Conservation (phyloP, 2,888 invertebrate genomes). For the Nebria salina region DNA sequence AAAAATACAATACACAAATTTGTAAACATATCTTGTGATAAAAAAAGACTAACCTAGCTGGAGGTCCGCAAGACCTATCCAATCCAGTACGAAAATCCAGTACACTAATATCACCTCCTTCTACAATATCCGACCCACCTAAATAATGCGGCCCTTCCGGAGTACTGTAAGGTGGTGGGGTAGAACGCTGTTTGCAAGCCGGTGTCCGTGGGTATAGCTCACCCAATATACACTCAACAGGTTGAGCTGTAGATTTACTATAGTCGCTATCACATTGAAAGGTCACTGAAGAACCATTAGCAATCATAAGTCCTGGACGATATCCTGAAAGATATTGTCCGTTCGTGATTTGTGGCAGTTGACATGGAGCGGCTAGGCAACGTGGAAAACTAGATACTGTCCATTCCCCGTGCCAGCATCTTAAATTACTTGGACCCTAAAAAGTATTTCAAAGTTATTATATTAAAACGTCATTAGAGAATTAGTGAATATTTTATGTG, state of each 20-base stretch:
- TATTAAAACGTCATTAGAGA: not conserved
- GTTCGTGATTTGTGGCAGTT: constrained; percentile 72
- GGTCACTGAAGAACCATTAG: constrained; percentile 81
- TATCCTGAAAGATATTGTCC: constrained; percentile 82
- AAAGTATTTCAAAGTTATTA: not conserved
- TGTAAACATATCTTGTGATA: not conserved
- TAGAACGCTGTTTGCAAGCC: constrained; percentile 65
- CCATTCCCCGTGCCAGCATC: constrained; percentile 87
- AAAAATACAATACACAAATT: not conserved
- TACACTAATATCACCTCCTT: constrained; percentile 69
- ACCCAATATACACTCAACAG: constrained; percentile 73
- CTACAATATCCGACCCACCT: constrained; percentile 62
- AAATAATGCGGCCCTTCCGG: constrained; percentile 59
- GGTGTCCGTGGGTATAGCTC: constrained; percentile 69
- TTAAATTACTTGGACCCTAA: constrained; percentile 73
- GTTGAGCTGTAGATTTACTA: constrained; percentile 65
- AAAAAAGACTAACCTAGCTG: constrained; percentile 67
- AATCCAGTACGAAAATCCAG: constrained; percentile 62
- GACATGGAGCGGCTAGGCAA: constrained; percentile 81
- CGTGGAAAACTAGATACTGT: constrained; percentile 79
- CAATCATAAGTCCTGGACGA: constrained; percentile 80
- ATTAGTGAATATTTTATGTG: not conserved
- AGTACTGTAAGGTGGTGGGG: constrained; percentile 56
- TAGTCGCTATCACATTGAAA: constrained; percentile 74
- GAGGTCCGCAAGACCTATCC: constrained; percentile 70